Conservation (phyloP, 2,113 vertebrate species). For the Centropus unirufus region DNA sequence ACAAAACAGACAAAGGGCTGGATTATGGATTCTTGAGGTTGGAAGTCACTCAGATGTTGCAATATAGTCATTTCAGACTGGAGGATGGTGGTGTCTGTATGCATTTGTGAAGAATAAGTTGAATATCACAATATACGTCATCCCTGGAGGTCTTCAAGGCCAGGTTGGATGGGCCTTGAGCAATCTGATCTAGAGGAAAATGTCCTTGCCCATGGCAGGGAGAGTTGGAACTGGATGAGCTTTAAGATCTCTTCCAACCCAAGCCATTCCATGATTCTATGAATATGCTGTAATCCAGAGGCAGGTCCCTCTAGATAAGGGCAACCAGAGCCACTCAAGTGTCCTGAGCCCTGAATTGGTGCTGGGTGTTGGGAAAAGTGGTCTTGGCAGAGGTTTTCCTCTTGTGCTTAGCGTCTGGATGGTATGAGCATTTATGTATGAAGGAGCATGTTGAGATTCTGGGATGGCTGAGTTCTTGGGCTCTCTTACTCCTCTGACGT, state of each 20-base stretch:
- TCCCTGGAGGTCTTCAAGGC: too few relatives aligned
- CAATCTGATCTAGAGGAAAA: too few relatives aligned
- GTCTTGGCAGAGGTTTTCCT: neutral
- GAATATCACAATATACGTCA: too few relatives aligned
- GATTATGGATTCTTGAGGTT: neutral
- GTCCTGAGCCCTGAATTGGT: fast-evolving
- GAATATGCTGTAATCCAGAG: neutral
- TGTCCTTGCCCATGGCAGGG: too few relatives aligned
- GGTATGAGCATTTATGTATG: neutral
- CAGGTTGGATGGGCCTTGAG: too few relatives aligned
- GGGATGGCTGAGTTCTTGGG: neutral
- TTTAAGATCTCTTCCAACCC: too few relatives aligned
- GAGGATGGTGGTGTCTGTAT: neutral
- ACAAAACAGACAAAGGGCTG: neutral
- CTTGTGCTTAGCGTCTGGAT: neutral
- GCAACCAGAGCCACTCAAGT: neutral
- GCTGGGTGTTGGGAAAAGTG: neutral
- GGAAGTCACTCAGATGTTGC: neutral
- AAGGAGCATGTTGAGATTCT: fast-evolving
- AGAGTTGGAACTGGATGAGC: too few relatives aligned
- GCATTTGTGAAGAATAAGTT: neutral
- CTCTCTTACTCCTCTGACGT: neutral
- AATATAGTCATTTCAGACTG: neutral
- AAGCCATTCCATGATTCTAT: too few relatives aligned
- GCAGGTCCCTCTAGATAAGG: neutral